Evolutionary conservation across 2,888 invertebrate genomes (phyloP), one percentile per base, ranked within the genome.

Genomic region (Apomyelois bistriatella): DNA sequence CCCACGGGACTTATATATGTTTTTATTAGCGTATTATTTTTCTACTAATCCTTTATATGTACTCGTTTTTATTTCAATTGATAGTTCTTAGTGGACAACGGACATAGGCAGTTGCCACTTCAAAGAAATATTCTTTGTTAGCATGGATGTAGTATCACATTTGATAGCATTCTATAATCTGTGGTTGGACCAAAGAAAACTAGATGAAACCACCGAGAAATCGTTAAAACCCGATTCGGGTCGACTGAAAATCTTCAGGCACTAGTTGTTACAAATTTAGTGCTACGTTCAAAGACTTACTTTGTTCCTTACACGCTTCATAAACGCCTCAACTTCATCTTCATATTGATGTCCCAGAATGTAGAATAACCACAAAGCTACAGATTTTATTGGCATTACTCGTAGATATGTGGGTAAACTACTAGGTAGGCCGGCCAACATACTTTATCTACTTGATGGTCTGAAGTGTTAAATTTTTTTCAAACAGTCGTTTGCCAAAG

Each of bases 261-360:
- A 13, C 13, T 16, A 9, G 46, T 46, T 32, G 16, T 41, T 5
- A 13, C 9, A 32, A 15, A 5, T 46, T 46, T 46, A 46, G 32
- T 46, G 32, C 32, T 46, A 15, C 9, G 17, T 35, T 15, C 32
- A 32, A 35, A 35, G 46, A 30, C 15, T 32, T 1, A 32, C 46
- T 46, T 46, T 46, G 46, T 46, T 46, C 30, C 10, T 32, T 15
- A 46, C 15, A 46, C 15, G 46, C 32, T 46, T 43, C 46, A 8
- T 46, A 46, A 46, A 46, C 46, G 32, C 16, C 6, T n/a, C 32
- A 32, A 46, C 15, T 6, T 32, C 46, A 15, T 35, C 32, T 16
- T 32, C 46, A 12, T 10, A 0, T 32, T 3, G 7, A 9, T 32
- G 10, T 32, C 10, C 7, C 8, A 7, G 10, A 9, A 7, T 10